These are phyloP conservation scores for Anser cygnoides DNA, from an alignment of 2,113 vertebrate genomes.

Conservation along the genomic window DNA sequence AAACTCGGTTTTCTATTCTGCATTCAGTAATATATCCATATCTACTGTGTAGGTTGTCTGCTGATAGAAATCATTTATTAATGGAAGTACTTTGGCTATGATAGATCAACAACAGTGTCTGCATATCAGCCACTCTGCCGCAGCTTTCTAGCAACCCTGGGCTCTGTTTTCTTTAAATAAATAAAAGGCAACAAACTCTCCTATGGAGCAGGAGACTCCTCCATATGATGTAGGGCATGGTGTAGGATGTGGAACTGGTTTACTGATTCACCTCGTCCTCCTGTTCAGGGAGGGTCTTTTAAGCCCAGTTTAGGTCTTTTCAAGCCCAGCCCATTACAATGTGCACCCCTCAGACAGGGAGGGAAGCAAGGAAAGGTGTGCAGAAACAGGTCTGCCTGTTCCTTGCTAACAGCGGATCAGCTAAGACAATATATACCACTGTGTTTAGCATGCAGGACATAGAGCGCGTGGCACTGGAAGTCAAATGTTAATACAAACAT, in stretches of 20 bases:
- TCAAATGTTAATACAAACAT: fast-evolving
- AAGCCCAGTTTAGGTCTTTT: not conserved
- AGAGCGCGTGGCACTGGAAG: not conserved
- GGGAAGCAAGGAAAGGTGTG: not conserved
- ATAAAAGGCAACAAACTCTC: not conserved
- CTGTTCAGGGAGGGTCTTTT: not conserved
- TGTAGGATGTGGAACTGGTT: not conserved
- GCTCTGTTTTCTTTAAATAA: not conserved
- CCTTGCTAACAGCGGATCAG: not conserved
- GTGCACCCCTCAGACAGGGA: not conserved
- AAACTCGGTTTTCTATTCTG: not conserved
- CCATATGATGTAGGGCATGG: not conserved
- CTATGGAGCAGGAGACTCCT: not conserved
- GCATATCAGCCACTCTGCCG: fast-evolving
- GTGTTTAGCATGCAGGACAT: not conserved
- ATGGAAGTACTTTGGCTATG: not conserved
- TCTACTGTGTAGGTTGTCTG: not conserved
- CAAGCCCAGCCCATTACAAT: not conserved
- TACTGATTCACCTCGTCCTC: not conserved
- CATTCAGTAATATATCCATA: not conserved
- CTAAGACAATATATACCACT: too few species aligned
- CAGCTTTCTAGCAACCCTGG: not conserved
- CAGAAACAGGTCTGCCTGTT: fast-evolving
- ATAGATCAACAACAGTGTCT: not conserved
- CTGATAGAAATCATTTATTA: not conserved